These are phyloP conservation scores for Bombus sibiricus DNA, from an alignment of 1,140 invertebrate genomes.

Conservation along the genomic window DNA sequence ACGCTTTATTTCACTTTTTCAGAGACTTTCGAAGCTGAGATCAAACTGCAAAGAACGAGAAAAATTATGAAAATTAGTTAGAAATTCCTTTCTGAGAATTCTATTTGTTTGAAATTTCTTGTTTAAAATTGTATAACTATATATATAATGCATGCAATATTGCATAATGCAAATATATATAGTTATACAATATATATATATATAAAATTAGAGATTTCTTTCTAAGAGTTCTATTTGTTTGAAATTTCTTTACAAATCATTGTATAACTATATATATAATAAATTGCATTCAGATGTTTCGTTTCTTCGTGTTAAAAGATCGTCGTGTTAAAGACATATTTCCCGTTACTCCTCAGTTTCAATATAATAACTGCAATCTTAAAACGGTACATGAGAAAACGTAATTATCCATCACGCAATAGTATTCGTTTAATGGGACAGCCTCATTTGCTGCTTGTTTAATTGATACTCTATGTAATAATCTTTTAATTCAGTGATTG, in stretches of 20 bases:
- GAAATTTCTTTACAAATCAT: neutral
- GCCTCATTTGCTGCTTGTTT: neutral
- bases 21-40: constrained; percentile 11
- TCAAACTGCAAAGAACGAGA: neutral
- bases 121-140: neutral
- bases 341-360: neutral
- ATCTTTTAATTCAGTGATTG: neutral
- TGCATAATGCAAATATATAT: too few species aligned
- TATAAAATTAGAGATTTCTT: too few species aligned
- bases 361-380: neutral
- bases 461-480: neutral
- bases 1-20: constrained; percentile 16
- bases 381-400: too few species aligned
- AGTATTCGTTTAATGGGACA: neutral
- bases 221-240: too few species aligned
- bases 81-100: neutral
- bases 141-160: neutral
- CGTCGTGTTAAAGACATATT: neutral
- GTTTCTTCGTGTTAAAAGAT: neutral
- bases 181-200: too few species aligned
- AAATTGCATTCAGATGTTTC: neutral
- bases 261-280: neutral
- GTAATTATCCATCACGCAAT: neutral
- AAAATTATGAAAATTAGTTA: neutral
- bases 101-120: neutral